phyloP scores from a whole-genome alignment of 2,797 vertebrate genomes.

The Heteromormyrus szaboi region DNA sequence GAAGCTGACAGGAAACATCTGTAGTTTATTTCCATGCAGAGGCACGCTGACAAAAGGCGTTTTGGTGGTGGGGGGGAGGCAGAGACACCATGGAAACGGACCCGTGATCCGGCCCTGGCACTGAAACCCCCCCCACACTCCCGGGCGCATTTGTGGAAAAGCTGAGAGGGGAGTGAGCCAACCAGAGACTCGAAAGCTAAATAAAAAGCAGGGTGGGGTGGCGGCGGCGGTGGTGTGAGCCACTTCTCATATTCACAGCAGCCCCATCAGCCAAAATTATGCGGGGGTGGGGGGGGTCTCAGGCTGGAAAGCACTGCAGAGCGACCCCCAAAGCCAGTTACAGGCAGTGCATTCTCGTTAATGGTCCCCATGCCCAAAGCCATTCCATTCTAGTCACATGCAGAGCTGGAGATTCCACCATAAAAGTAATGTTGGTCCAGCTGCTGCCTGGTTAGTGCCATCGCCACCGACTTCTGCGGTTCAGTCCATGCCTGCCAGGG shows the following conservation, averaged over 20 bases:
- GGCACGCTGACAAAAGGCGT: constrained; percentile 17
- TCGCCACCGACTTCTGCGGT: background rate
- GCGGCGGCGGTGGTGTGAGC: background rate
- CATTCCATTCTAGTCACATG: background rate
- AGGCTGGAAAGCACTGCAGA: background rate
- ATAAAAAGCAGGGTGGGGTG: background rate
- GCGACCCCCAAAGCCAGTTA: background rate
- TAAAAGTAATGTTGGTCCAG: background rate
- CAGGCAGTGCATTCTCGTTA: background rate
- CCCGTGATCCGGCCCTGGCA: background rate
- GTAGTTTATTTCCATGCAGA: constrained; percentile 64
- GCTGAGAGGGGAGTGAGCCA: background rate
- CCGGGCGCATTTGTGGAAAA: background rate
- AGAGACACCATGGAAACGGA: background rate
- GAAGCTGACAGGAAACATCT: constrained; percentile 65
- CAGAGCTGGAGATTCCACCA: background rate
- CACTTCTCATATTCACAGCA: background rate
- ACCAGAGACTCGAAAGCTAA: background rate
- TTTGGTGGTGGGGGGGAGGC: background rate
- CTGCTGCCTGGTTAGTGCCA: background rate
- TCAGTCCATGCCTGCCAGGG: background rate
- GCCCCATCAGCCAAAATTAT: background rate
- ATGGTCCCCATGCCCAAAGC: background rate
- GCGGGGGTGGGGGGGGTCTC: background rate
- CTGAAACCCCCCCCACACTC: background rate